Base-by-base conservation (phyloP, 2,797 vertebrate genomes). In the Malacoraja senta region DNA sequence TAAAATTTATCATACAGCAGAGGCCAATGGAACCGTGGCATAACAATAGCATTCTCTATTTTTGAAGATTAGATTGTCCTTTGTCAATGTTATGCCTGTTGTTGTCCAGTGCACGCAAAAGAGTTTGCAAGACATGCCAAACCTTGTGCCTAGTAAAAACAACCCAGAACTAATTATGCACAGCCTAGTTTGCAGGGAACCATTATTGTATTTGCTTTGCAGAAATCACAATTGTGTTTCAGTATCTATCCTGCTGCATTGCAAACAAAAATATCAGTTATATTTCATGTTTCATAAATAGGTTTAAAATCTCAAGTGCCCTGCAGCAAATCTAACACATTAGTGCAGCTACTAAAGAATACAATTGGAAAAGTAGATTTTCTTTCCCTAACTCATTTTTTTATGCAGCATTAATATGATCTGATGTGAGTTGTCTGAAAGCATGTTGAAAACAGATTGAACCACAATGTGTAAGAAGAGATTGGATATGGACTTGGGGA, bases 251-350 rank as follows among this genome's bases (percentile, higher is more conserved):
- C 19, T 38, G 86, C 32, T 91, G 9, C 9, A 91, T 71, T 90
- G 8, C 15, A 91, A 91, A 44, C 21, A 68, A 38, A 68, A 91
- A 90, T 68, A 61, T 35, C 65, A 71, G 71, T 91, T 68, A 71
- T 91, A 61, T 7, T 86, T 65, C 83, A 86, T 32, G 61, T 90
- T 91, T 91, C 86, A 91, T 38, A 91, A 91, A 91, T 63, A 71
- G 63, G 17, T 71, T 68, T 71, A 90, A 90, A 12, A 90, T n/a
- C 29, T 90, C 86, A 63, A 38, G 17, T 91, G 19, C 63, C 65
- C 86, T 91, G 32, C 63, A 91, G 86, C 32, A 3, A 71, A 21
- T 61, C 35, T 8, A 12, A 21, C 8, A 68, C 32, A 91, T 71
- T 91, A 91, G 32, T 71, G 63, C 86, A 91, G 65, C 32, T 12